Percentiles rank a stretch among this genome's conserved stretches.
Conservation (phyloP, 1,140 invertebrate genomes). For the Matsumurasca onukii region DNA sequence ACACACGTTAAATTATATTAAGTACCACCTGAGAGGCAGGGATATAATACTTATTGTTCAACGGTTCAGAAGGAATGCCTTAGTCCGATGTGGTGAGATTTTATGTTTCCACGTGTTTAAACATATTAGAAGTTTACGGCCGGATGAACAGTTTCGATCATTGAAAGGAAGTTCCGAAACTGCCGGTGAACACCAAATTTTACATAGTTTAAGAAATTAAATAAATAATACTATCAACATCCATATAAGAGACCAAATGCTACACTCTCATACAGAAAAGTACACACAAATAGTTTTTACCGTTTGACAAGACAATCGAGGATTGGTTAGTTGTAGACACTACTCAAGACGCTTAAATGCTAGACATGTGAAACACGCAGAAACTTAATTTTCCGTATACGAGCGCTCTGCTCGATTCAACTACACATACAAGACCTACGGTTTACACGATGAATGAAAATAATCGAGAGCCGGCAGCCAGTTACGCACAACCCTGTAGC, state of each 20-base stretch:
- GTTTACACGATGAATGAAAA: background rate
- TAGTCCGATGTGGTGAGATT: background rate
- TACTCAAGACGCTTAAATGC: no score
- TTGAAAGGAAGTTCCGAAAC: no score
- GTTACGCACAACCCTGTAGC: background rate
- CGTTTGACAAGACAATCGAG: no score
- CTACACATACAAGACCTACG: conserved; percentile 2
- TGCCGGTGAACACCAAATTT: no score
- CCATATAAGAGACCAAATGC: no score
- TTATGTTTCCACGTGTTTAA: conserved; percentile 15
- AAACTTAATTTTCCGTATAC: background rate
- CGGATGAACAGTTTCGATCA: no score
- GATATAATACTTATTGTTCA: conserved; percentile 12
- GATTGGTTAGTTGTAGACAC: no score
- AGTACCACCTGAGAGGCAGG: conserved; percentile 11
- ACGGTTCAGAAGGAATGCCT: background rate
- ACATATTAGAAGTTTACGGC: no score
- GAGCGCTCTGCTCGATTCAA: background rate
- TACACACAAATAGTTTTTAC: no score
- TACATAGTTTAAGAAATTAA: no score
- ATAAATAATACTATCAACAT: no score
- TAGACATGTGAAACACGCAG: conserved; percentile 8
- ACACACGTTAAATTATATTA: conserved; percentile 9
- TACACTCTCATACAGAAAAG: no score
- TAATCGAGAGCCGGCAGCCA: background rate